A percentile compares a stretch with the other conserved stretches of the same genome.
Evolutionary conservation across 2,113 vertebrate species (phyloP).

Genomic region (Phylloscopus trochilus): DNA sequence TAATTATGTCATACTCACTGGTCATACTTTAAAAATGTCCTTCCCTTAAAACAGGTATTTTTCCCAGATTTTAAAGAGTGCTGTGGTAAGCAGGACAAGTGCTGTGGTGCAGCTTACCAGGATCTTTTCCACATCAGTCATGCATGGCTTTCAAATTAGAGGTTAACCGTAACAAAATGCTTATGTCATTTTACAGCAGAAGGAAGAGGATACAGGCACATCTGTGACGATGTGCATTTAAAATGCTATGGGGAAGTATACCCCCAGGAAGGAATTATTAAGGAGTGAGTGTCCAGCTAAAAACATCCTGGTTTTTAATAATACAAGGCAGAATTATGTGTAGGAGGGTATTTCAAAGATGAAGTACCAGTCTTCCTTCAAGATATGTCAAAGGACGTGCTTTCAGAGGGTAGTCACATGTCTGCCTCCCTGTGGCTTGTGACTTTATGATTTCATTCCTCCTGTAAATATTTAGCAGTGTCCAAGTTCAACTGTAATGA

Average conservation of each 20-base stretch:
- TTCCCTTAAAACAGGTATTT: background rate
- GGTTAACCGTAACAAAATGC: background rate
- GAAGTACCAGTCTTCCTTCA: constrained; percentile 19
- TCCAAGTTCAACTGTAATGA: background rate
- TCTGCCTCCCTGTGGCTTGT: background rate
- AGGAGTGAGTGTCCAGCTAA: background rate
- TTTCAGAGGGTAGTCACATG: constrained; percentile 27
- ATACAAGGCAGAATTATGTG: background rate
- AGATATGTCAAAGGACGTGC: constrained; percentile 15
- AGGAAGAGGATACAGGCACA: background rate
- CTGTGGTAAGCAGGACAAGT: background rate
- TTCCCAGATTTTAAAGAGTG: background rate
- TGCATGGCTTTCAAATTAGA: background rate
- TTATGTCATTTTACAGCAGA: background rate
- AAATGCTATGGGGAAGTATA: background rate
- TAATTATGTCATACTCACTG: background rate
- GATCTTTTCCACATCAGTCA: constrained; percentile 1
- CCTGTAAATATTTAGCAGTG: background rate
- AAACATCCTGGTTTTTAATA: constrained; percentile 13
- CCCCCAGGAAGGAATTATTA: background rate
- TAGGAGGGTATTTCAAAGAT: constrained; percentile 42
- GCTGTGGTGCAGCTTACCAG: background rate
- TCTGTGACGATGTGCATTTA: background rate
- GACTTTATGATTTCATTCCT: background rate
- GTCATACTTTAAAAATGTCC: background rate